phyloP scores from a whole-genome alignment of 2,797 vertebrate genomes.

The Coilia nasus region DNA sequence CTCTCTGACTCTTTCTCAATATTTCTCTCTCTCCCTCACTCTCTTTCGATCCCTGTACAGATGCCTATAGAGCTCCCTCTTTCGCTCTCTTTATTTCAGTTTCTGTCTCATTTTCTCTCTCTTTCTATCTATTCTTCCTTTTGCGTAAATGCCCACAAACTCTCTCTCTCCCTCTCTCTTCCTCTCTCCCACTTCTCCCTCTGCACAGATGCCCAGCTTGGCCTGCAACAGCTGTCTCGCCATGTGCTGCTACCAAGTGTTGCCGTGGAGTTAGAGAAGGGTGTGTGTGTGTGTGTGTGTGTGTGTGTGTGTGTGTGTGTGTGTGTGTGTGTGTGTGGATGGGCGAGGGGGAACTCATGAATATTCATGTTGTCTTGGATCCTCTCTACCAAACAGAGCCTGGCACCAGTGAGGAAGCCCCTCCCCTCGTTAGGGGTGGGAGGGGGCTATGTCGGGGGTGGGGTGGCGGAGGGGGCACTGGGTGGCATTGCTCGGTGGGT shows the following conservation, averaged over 20 bases:
- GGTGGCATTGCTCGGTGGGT: not conserved
- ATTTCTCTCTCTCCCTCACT: constrained; percentile 39
- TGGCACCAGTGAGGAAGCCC: constrained; percentile 68
- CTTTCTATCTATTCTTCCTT: constrained; percentile 51
- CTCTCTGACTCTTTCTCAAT: constrained; percentile 31
- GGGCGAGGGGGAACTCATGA: constrained; percentile 68
- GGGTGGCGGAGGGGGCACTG: not conserved
- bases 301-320: not conserved
- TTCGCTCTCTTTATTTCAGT: constrained; percentile 23
- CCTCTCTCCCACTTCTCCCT: constrained; percentile 61
- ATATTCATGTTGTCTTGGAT: constrained; percentile 79
- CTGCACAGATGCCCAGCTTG: constrained; percentile 81
- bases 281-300: constrained; percentile 27
- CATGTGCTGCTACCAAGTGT: constrained; percentile 85
- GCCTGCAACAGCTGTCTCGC: constrained; percentile 81
- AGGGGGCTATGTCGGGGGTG: constrained; percentile 29
- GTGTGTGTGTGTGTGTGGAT: constrained; percentile 6
- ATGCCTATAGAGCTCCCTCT: constrained; percentile 44
- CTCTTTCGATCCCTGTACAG: constrained; percentile 26
- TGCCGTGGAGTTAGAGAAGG: constrained; percentile 68
- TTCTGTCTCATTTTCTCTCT: constrained; percentile 41
- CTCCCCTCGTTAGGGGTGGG: constrained; percentile 59
- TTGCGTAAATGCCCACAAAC: constrained; percentile 58
- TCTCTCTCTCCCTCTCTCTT: constrained; percentile 48
- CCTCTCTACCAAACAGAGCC: constrained; percentile 73